Evolutionary conservation across 2,888 invertebrate genomes (phyloP).

Genomic region (Adineta ricciae): DNA sequence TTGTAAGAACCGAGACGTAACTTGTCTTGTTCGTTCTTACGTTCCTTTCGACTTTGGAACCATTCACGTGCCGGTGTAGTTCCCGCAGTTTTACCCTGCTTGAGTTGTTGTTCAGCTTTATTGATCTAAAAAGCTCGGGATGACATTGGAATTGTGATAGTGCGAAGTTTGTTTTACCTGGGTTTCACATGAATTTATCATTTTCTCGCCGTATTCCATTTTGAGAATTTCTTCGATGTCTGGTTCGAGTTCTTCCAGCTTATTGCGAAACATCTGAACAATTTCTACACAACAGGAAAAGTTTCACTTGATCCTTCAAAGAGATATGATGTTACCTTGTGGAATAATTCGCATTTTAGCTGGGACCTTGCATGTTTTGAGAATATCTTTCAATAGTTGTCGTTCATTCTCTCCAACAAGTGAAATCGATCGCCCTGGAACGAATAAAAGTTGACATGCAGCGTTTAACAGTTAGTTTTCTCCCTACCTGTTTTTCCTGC

Average conservation of each 20-base stretch:
- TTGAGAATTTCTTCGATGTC: conserved; percentile 24
- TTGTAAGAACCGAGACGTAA: not conserved
- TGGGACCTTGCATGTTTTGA: conserved; percentile 55
- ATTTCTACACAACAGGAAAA: not conserved
- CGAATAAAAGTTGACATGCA: not conserved
- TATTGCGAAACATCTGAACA: conserved; percentile 26
- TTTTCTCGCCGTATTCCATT: conserved; percentile 26
- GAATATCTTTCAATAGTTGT: conserved; percentile 76
- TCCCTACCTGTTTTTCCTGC: conserved; percentile 72
- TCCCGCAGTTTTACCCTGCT: not conserved
- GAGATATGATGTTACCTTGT: not conserved
- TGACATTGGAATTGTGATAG: too few species aligned
- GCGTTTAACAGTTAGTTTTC: not conserved
- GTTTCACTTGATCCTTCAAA: not conserved
- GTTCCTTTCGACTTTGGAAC: not conserved
- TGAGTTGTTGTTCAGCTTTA: not conserved
- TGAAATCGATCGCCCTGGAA: conserved; percentile 63
- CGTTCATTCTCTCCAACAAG: conserved; percentile 86
- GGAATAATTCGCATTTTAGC: conserved; percentile 30
- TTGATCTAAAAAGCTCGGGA: not conserved
- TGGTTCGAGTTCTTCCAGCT: conserved; percentile 26
- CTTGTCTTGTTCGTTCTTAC: not conserved
- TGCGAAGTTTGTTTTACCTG: not conserved
- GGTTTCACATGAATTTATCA: not conserved
- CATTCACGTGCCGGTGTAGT: not conserved